phyloP scores from a whole-genome alignment of 1,140 invertebrate genomes.

The Drusus annulatus region DNA sequence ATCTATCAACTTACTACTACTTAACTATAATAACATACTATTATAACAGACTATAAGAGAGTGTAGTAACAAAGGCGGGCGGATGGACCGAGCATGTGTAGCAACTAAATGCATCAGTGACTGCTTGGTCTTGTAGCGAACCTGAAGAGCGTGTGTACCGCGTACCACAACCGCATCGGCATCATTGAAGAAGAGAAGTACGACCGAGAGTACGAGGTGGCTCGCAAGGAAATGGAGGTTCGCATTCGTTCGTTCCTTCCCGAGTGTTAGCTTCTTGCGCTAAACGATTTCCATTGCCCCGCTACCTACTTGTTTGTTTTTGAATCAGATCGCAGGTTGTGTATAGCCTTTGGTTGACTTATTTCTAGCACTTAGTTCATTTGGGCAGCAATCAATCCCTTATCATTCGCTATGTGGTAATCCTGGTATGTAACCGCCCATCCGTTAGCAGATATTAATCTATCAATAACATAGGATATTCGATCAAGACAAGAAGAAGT shows the following conservation, averaged over 20 bases:
- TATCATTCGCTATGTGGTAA: slow-evolving; percentile 55
- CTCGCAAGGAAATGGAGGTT: slow-evolving; percentile 93
- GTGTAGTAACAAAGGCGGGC: slow-evolving; percentile 37
- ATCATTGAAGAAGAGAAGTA: slow-evolving; percentile 95
- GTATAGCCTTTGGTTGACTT: slow-evolving; percentile 58
- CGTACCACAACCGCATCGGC: slow-evolving; percentile 89
- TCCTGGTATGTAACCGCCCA: slow-evolving; percentile 56
- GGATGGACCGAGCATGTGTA: slow-evolving; percentile 56
- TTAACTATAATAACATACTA: no score
- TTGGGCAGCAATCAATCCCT: slow-evolving; percentile 44
- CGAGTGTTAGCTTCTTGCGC: slow-evolving; percentile 47
- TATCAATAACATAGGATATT: slow-evolving; percentile 46
- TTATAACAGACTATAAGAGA: no score
- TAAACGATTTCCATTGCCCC: slow-evolving; percentile 37
- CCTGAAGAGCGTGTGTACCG: slow-evolving; percentile 88
- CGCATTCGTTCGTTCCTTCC: slow-evolving; percentile 60
- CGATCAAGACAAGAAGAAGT: slow-evolving; percentile 40
- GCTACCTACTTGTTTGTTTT: slow-evolving; percentile 53
- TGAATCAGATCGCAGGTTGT: slow-evolving; percentile 58
- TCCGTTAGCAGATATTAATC: slow-evolving; percentile 57
- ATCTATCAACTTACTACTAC: neutral
- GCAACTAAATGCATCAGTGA: slow-evolving; percentile 65
- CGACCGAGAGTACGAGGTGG: slow-evolving; percentile 96
- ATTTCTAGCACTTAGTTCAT: slow-evolving; percentile 53
- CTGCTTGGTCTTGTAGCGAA: slow-evolving; percentile 77